Percentiles rank a stretch among this genome's conserved stretches.
Evolutionary conservation across 2,797 vertebrate species (phyloP).

Genomic region (Sebastes vulpes): DNA sequence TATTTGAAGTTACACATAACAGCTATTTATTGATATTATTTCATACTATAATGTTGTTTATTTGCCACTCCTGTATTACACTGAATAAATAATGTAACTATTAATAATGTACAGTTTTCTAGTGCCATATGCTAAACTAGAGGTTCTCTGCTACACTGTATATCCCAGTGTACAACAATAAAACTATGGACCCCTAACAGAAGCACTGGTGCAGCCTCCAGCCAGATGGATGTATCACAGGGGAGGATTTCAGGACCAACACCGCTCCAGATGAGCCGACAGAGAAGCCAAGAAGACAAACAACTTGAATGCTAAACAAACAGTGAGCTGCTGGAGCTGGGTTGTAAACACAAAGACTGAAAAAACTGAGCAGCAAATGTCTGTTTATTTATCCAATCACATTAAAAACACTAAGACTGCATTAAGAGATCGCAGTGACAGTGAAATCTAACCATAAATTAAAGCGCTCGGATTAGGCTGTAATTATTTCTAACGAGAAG

Average conservation of each 20-base stretch:
- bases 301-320: conserved; percentile 22
- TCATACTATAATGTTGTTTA: background rate
- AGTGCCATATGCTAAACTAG: conserved; percentile 24
- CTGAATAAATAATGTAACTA: background rate
- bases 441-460: conserved; percentile 56
- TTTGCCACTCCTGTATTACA: background rate
- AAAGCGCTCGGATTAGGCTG: conserved; percentile 52
- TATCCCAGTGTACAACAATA: conserved; percentile 9
- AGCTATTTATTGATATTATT: background rate
- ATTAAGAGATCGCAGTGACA: conserved; percentile 37
- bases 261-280: conserved; percentile 40
- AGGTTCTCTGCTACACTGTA: conserved; percentile 8
- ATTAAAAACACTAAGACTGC: conserved; percentile 39
- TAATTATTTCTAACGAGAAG: conserved; percentile 46
- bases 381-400: conserved; percentile 62
- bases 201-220: conserved; percentile 41
- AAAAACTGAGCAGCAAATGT: conserved; percentile 24
- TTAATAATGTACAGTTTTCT: background rate
- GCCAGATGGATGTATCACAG: conserved; percentile 57
- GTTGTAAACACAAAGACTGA: conserved; percentile 20
- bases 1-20: background rate
- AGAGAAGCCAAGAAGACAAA: conserved; percentile 48
- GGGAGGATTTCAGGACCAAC: conserved; percentile 52
- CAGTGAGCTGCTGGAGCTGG: conserved; percentile 2
- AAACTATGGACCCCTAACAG: conserved; percentile 27